phyloP scores from a whole-genome alignment of 2,888 invertebrate genomes.

The Ochlodes sylvanus region DNA sequence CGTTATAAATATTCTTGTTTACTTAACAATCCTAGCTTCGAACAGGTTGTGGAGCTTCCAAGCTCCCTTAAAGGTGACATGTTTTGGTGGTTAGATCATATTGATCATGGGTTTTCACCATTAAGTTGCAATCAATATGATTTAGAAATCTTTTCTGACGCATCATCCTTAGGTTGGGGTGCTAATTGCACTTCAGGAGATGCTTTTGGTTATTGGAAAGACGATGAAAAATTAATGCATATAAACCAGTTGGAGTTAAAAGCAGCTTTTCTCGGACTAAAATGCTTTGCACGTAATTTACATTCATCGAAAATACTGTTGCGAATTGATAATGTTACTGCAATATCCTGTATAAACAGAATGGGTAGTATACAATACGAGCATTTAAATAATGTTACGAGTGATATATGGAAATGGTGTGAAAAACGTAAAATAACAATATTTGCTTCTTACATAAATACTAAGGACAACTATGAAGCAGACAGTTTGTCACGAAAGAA shows the following conservation, averaged over 20 bases:
- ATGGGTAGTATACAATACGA: slow-evolving; percentile 37
- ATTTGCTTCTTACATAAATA: no score
- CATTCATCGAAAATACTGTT: not conserved
- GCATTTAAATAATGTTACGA: slow-evolving; percentile 27
- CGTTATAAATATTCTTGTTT: slow-evolving; percentile 13
- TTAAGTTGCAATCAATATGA: not conserved
- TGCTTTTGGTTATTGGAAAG: slow-evolving; percentile 7
- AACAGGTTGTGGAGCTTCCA: not conserved
- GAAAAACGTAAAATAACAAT: slow-evolving; percentile 29
- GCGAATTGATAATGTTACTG: slow-evolving; percentile 34
- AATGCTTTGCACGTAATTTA: slow-evolving; percentile 8
- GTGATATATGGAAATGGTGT: slow-evolving; percentile 32
- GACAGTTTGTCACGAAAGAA: no score
- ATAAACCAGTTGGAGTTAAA: no score
- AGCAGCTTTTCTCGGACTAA: slow-evolving; percentile 31
- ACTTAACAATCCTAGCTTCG: not conserved
- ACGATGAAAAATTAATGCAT: slow-evolving; percentile 5
- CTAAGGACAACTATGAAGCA: no score
- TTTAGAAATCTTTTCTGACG: slow-evolving; percentile 8
- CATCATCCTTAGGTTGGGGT: slow-evolving; percentile 9
- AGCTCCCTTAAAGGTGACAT: not conserved
- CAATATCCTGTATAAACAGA: slow-evolving; percentile 36
- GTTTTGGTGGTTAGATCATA: not conserved
- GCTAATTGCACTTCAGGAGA: slow-evolving; percentile 3
- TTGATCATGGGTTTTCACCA: not conserved